Percentiles rank a stretch among this genome's conserved stretches.
Evolutionary conservation across 1,140 invertebrate species (phyloP).

Genomic region (Lanistes nyassanus): DNA sequence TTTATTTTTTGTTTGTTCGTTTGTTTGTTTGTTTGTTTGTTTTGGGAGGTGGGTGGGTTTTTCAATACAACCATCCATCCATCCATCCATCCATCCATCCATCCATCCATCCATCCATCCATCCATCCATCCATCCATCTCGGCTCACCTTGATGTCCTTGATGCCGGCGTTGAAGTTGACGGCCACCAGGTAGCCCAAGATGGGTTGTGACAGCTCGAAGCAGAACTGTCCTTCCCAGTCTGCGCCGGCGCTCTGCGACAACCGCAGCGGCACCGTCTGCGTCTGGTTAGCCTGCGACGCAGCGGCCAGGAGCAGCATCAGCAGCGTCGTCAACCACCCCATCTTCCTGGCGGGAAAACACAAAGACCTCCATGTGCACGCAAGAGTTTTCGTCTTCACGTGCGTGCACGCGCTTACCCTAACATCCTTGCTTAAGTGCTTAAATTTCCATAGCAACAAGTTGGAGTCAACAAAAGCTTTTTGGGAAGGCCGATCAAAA

Average conservation of each 20-base stretch:
- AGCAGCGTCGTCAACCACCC: neutral
- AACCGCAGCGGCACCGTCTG: slow-evolving; percentile 26
- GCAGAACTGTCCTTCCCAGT: slow-evolving; percentile 41
- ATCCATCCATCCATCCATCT: slow-evolving; percentile 15
- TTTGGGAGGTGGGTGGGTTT: neutral
- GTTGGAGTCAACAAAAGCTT: no score
- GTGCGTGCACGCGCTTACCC: no score
- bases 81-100: slow-evolving; percentile 20
- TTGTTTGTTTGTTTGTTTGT: no score
- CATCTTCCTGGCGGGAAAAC: no score
- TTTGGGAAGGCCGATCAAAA: no score
- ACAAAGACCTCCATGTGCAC: no score
- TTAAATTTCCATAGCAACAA: no score
- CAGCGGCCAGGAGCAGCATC: neutral
- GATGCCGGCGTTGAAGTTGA: slow-evolving; percentile 32
- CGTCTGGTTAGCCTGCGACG: slow-evolving; percentile 2
- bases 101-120: slow-evolving; percentile 19
- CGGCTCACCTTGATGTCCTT: slow-evolving; percentile 32
- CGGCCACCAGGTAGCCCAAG: slow-evolving; percentile 35
- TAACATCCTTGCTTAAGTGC: no score
- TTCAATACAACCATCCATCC: neutral
- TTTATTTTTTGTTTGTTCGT: no score
- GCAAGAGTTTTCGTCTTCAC: no score
- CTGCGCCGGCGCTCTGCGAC: slow-evolving; percentile 34
- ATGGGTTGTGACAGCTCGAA: slow-evolving; percentile 25